Evolutionary conservation across 2,113 vertebrate genomes (phyloP), one percentile per base, ranked within the genome.

Genomic region (Strix aluco): DNA sequence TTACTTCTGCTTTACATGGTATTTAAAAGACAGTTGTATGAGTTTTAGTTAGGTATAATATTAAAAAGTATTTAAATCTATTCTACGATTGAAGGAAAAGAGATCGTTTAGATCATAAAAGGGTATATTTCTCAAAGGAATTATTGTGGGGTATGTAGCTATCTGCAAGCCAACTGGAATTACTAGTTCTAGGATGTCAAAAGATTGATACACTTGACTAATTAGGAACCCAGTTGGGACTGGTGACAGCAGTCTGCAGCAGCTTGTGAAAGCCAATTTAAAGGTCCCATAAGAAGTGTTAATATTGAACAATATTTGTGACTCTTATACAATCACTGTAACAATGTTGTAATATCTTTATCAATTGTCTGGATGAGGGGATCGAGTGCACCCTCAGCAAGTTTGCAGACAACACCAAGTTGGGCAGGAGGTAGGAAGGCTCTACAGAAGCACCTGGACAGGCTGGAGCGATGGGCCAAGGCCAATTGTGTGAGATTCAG

Each of bases 1-100:
- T 92, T 96, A 65, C 89, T 72, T 95, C 79, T 93, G 54, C 89
- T 90, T 91, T 94, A 85, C 40, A 29, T 93, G 58, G 16, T 80
- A 96, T 96, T 94, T 92, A 85, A 92, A 72, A 92, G 85, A 54
- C 54, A 72, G 34, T 52, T 75, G 38, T 79, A 55, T 63, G 54
- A 83, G 46, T 87, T 93, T 86, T 91, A 94, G 92, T 91, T 96
- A 66, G 57, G 34, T 75, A 44, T 79, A 81, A 34, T 94, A 74
- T 85, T 92, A 57, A 85, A 66, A 89, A 81, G 16, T 91, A 61
- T 74, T 96, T 95, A 77, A 96, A 66, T 80, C 58, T 88, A 11
- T 66, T 92, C 74, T 63, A 8, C 58, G 79, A 16, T 10, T 83
- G 82, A 88, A 84, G 54, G 25, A 79, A 93, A 91, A 87, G 42